Conservation (phyloP, 2,113 vertebrate species). For the Orientallactaga bullata region DNA sequence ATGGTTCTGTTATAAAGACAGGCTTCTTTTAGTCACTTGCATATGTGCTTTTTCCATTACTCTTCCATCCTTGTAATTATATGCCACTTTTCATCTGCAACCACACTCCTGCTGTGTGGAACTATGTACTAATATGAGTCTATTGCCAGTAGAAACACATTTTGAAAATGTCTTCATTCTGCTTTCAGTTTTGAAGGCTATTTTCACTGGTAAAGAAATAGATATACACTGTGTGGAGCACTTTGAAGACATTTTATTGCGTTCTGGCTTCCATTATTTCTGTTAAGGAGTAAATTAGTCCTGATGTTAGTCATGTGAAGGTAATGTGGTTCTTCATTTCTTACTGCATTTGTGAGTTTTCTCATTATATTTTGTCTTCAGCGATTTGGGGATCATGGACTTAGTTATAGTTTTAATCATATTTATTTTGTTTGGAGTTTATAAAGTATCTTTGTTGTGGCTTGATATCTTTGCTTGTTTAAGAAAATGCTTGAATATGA, state of each 20-base stretch:
- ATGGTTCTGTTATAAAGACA: neutral
- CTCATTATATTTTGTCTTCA: neutral
- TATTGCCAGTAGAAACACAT: neutral
- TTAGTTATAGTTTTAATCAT: neutral
- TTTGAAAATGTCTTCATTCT: slow-evolving; percentile 46
- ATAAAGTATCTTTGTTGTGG: neutral
- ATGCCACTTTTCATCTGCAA: neutral
- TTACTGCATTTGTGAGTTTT: neutral
- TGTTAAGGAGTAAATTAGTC: neutral
- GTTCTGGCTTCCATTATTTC: slow-evolving; percentile 15
- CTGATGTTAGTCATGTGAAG: neutral
- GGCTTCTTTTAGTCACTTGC: neutral
- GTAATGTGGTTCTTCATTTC: neutral
- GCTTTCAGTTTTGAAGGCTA: slow-evolving; percentile 15
- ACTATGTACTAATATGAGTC: neutral
- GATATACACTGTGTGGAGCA: neutral
- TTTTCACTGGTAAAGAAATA: slow-evolving; percentile 28
- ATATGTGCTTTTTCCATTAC: neutral
- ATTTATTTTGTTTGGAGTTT: slow-evolving; percentile 5
- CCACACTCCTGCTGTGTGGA: neutral
- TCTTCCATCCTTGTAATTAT: neutral
- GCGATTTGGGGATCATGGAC: neutral
- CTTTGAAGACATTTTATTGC: neutral
- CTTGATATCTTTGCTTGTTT: neutral
- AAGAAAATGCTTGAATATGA: slow-evolving; percentile 12